These are phyloP conservation scores for Ctenopoma multispine DNA, from an alignment of 2,797 vertebrate genomes.

Conservation along the genomic window DNA sequence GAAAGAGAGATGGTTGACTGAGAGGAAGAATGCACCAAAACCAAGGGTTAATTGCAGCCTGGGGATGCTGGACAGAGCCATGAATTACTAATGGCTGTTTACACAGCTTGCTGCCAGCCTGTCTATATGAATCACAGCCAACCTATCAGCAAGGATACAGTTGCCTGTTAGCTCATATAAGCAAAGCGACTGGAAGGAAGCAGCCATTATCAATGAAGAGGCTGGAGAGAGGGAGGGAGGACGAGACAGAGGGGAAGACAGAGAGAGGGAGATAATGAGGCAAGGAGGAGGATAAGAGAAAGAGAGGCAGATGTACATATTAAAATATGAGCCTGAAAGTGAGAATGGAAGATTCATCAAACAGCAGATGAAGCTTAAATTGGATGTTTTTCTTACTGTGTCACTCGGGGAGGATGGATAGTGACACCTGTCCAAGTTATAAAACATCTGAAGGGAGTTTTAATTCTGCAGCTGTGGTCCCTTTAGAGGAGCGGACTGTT, in stretches of 20 bases:
- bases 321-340: constrained; percentile 38
- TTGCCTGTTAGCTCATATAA: constrained; percentile 55
- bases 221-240: constrained; percentile 26
- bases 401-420: constrained; percentile 34
- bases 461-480: not conserved
- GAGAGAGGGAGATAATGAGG: constrained; percentile 46
- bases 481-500: not conserved
- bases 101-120: constrained; percentile 79
- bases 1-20: constrained; percentile 36
- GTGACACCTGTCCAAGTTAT: constrained; percentile 41
- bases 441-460: constrained; percentile 4
- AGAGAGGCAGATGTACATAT: constrained; percentile 20
- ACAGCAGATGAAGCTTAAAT: constrained; percentile 35
- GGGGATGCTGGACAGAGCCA: constrained; percentile 76
- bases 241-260: constrained; percentile 19
- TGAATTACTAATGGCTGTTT: constrained; percentile 85
- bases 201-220: constrained; percentile 52
- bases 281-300: constrained; percentile 10
- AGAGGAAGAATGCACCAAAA: constrained; percentile 59
- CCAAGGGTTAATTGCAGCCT: constrained; percentile 81
- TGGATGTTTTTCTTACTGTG: constrained; percentile 38
- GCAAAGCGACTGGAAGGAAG: constrained; percentile 50
- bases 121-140: constrained; percentile 78
- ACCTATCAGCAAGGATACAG: constrained; percentile 65
- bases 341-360: constrained; percentile 42